phyloP scores from a whole-genome alignment of 2,888 invertebrate genomes.

The Pseudococcus viburni region DNA sequence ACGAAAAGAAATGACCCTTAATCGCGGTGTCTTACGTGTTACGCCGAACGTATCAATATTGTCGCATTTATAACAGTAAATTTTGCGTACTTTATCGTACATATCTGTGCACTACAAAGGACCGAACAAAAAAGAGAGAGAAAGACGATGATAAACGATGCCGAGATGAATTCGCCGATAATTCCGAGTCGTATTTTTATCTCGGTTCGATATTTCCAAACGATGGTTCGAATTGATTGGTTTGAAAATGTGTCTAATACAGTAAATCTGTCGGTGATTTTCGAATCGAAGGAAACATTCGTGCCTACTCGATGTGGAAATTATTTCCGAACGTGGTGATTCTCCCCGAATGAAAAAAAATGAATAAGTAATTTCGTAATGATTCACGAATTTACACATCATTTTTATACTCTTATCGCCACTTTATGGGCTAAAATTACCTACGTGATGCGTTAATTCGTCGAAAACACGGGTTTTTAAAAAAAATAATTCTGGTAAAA shows the following conservation, averaged over 20 bases:
- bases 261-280: slow-evolving; percentile 31
- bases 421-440: neutral
- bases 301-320: neutral
- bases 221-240: slow-evolving; percentile 2
- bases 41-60: neutral
- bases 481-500: neutral
- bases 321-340: neutral
- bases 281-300: neutral
- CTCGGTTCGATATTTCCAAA: slow-evolving; percentile 23
- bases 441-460: neutral
- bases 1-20: slow-evolving; percentile 24
- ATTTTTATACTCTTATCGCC: neutral
- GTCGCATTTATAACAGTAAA: slow-evolving; percentile 39
- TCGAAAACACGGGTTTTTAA: neutral
- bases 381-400: neutral
- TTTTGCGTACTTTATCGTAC: slow-evolving; percentile 23
- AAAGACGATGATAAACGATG: slow-evolving; percentile 43
- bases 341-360: neutral
- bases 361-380: neutral
- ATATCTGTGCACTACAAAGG: neutral
- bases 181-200: slow-evolving; percentile 8
- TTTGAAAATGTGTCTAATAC: neutral
- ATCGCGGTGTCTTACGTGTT: neutral
- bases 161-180: slow-evolving; percentile 23
- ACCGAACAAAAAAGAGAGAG: neutral